phyloP scores from a whole-genome alignment of 2,113 vertebrate genomes.

The Syngnathus scovelli region DNA sequence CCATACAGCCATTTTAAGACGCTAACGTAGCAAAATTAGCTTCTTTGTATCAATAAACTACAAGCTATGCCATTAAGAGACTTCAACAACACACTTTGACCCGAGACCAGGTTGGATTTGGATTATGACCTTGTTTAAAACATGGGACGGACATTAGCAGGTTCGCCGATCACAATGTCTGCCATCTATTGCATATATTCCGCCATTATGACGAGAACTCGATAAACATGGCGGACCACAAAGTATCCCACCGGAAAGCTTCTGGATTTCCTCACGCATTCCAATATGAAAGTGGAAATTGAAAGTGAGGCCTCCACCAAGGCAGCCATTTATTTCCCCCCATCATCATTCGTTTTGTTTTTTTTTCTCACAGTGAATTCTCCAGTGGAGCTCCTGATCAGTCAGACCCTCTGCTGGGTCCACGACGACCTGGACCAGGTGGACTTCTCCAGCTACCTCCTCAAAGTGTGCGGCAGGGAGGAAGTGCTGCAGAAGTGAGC shows the following conservation, averaged over 20 bases:
- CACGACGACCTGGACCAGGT: constrained; percentile 95
- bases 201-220: background rate
- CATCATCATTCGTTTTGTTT: background rate
- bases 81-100: constrained; percentile 6
- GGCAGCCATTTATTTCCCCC: background rate
- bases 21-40: constrained; percentile 33
- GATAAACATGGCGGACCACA: background rate
- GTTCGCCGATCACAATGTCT: background rate
- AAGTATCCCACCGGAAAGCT: background rate
- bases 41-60: constrained; percentile 30
- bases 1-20: constrained; percentile 6
- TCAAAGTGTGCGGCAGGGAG: constrained; percentile 94
- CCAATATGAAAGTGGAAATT: background rate
- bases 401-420: constrained; percentile 97
- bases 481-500: constrained; percentile 97
- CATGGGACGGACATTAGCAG: background rate
- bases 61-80: constrained; percentile 2
- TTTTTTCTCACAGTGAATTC: constrained; percentile 79
- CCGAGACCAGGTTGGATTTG: constrained; percentile 13
- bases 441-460: constrained; percentile 89
- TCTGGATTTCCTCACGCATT: constrained; percentile 1
- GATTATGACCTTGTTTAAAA: constrained; percentile 5
- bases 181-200: background rate
- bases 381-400: constrained; percentile 92
- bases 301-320: background rate